These are phyloP conservation scores for Turnix velox DNA, from an alignment of 2,113 vertebrate species.

Conservation along the genomic window DNA sequence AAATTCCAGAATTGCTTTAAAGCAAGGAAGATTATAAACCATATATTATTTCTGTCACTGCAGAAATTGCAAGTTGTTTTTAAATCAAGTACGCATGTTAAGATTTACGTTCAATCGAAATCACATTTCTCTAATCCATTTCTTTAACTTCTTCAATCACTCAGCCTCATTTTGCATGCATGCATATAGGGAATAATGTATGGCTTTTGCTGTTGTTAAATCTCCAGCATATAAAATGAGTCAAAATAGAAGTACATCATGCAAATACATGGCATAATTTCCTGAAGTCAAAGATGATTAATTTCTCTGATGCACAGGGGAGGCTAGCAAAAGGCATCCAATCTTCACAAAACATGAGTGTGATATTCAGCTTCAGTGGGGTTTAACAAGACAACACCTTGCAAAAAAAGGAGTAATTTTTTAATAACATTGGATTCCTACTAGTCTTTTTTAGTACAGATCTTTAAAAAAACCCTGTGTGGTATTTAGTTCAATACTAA, in stretches of 20 bases:
- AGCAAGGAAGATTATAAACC: not conserved
- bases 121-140: not conserved
- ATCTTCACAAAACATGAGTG: not conserved
- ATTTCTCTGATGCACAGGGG: not conserved
- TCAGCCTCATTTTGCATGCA: not conserved
- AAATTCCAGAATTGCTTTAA: not conserved
- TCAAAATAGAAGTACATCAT: not conserved
- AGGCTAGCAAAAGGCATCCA: not conserved
- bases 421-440: conserved; percentile 25
- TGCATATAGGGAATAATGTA: not conserved
- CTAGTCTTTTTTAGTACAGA: conserved; percentile 1
- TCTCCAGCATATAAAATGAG: not conserved
- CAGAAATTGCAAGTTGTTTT: not conserved
- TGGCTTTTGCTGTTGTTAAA: not conserved
- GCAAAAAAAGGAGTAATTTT: not conserved
- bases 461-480: not conserved
- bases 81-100: not conserved
- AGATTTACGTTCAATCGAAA: not conserved
- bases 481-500: conserved; percentile 32
- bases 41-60: not conserved
- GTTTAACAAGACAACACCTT: not conserved
- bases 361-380: not conserved
- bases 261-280: not conserved
- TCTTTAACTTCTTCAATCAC: not conserved
- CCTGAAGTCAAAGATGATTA: not conserved